Evolutionary conservation across 2,113 vertebrate genomes (phyloP).

Genomic region (Pogonocichla stellata): DNA sequence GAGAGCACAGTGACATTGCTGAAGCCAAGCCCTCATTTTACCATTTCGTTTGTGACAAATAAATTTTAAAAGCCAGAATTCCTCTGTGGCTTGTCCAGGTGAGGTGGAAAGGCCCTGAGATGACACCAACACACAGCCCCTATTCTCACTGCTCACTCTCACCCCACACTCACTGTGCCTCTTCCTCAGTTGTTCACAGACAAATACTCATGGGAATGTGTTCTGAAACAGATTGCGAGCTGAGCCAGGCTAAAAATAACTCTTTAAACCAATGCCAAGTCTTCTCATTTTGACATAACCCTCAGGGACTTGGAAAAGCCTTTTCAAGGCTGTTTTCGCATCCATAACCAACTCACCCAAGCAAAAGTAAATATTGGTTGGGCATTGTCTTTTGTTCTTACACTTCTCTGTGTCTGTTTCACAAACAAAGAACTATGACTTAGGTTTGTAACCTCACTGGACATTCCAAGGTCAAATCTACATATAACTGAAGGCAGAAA

Average conservation of each 20-base stretch:
- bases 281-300: not conserved
- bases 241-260: conserved; percentile 3
- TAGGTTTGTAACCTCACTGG: not conserved
- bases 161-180: not conserved
- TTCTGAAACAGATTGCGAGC: not conserved
- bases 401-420: not conserved
- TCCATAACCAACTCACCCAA: not conserved
- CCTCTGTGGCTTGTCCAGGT: not conserved
- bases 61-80: not conserved
- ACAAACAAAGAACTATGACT: not conserved
- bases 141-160: not conserved
- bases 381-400: not conserved
- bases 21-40: not conserved
- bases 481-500: not conserved
- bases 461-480: not conserved
- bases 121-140: not conserved
- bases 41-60: not conserved
- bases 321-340: not conserved
- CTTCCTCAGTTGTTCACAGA: not conserved
- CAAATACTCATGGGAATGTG: not conserved
- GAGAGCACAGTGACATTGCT: accelerated
- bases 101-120: not conserved
- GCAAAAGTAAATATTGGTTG: not conserved
- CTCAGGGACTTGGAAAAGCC: not conserved
- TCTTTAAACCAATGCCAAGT: not conserved